Evolutionary conservation across 2,797 vertebrate genomes (phyloP), one percentile per base, ranked within the genome.

Genomic region (Sebastes hubbsi): DNA sequence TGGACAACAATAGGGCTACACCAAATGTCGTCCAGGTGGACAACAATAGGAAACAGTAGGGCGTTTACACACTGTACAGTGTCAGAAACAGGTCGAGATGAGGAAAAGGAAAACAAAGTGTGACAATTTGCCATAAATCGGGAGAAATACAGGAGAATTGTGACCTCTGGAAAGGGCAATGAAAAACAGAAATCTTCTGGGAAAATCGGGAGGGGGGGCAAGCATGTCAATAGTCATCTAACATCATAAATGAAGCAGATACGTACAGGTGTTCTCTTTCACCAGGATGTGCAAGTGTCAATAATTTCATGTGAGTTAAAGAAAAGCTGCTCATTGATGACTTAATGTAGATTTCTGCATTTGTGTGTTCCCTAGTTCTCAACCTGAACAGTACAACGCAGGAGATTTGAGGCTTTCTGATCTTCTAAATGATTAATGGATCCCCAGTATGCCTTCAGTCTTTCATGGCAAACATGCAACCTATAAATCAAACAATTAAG

Each of bases 391-490:
- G 46, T 49, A 75, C 24, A 56, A 24, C 7, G 49, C 32, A 29
- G 42, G 65, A 64, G 64, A 72, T 55, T 34, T 72, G 16, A 55
- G 27, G 16, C 30, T 2, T 58, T 71, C 24, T 66, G 52, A 70
- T 77, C 62, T 80, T 60, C 24, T 30, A 68, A 79, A 77, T 77
- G 25, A 72, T 70, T 52, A 25, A 54, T 64, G 49, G 1, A 69
- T 78, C 59, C 54, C 73, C 42, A 61, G 2, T 18, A 49, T n/a
- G 63, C 10, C 59, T 42, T 73, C 36, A 32, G 52, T 75, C 66
- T 63, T 68, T 65, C 68, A 78, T 72, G 25, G 55, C 70, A 68
- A 71, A 84, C 52, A 36, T 56, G 14, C 58, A 54, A 73, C 22
- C 25, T 14, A 56, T 68, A 76, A 77, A 80, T 80, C 24, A 73